Conservation (phyloP, 2,113 vertebrate genomes). For the Neodon shergylaensis region DNA sequence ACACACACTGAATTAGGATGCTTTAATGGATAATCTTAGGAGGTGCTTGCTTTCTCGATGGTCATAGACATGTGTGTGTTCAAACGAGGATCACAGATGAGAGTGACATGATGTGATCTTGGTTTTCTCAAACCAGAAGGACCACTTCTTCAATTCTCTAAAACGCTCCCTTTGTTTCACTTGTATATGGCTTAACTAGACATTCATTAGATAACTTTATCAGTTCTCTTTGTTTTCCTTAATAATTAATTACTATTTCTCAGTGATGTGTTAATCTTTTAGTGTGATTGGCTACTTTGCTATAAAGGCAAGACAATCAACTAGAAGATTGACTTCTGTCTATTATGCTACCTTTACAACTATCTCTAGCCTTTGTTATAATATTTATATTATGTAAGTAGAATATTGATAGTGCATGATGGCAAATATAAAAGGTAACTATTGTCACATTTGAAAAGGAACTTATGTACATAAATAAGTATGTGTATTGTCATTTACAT, state of each 20-base stretch:
- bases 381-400: neutral
- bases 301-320: neutral
- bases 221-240: neutral
- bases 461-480: neutral
- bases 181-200: neutral
- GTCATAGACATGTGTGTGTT: neutral
- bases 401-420: neutral
- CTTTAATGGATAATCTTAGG: neutral
- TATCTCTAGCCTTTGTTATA: neutral
- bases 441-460: conserved; percentile 4
- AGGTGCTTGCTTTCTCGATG: neutral
- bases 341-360: neutral
- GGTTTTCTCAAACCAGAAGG: neutral
- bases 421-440: neutral
- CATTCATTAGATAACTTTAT: neutral
- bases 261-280: neutral
- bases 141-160: neutral
- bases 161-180: neutral
- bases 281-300: neutral
- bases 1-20: neutral
- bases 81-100: neutral
- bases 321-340: neutral
- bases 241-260: conserved; percentile 15
- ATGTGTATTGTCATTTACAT: neutral
- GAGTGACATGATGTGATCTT: neutral